Conservation (phyloP, 2,888 invertebrate genomes). For the Dichetophora obliterata region DNA sequence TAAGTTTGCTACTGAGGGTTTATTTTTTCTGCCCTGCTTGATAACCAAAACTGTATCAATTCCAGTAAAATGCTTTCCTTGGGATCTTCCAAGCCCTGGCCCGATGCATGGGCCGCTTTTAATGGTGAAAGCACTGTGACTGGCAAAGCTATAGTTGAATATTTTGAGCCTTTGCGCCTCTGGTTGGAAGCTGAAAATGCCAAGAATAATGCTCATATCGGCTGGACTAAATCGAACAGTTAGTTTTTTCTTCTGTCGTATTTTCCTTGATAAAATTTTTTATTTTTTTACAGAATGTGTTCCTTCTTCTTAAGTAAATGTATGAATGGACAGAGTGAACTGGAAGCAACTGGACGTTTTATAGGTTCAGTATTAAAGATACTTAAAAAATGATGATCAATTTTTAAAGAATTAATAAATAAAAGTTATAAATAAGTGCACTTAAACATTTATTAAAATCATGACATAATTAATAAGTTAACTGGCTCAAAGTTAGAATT, state of each 20-base stretch:
- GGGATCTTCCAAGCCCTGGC: constrained; percentile 84
- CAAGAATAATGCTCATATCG: constrained; percentile 76
- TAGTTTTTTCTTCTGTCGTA: constrained; percentile 45
- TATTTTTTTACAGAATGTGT: constrained; percentile 51
- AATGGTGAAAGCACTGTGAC: constrained; percentile 84
- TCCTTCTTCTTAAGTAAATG: constrained; percentile 42
- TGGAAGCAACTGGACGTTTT: too few species aligned
- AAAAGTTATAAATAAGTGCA: too few species aligned
- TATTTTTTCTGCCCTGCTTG: not conserved
- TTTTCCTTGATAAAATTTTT: not conserved
- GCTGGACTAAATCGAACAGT: constrained; percentile 73
- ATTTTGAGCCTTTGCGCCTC: constrained; percentile 82
- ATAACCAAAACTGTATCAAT: not conserved
- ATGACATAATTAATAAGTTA: too few species aligned
- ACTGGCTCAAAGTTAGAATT: too few species aligned
- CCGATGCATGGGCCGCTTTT: constrained; percentile 85
- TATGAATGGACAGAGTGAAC: too few species aligned
- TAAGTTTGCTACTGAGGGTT: constrained; percentile 62
- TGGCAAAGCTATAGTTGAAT: constrained; percentile 82
- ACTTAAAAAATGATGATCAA: too few species aligned
- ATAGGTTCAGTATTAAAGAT: too few species aligned
- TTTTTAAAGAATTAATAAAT: too few species aligned
- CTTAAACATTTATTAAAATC: too few species aligned
- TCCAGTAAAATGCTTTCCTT: constrained; percentile 78
- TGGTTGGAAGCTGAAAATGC: constrained; percentile 83